Evolutionary conservation across 2,888 invertebrate species (phyloP).

Genomic region (Himalopsyche tibetana): DNA sequence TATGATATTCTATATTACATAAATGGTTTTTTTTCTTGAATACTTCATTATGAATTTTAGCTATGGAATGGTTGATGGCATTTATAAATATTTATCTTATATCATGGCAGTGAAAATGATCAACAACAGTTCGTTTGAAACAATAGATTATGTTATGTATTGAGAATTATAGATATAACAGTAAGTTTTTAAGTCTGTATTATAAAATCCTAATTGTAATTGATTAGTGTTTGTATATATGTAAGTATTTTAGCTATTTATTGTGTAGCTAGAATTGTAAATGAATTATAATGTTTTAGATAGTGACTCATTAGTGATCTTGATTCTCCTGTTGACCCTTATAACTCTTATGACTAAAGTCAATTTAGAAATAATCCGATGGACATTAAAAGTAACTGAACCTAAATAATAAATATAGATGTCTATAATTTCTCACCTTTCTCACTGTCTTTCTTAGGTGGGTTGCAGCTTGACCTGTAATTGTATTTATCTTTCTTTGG

Average conservation of each 20-base stretch:
- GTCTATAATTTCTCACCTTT: background rate
- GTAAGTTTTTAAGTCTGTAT: background rate
- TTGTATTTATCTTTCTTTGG: background rate
- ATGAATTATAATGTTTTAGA: background rate
- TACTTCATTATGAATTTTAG: too few relatives aligned
- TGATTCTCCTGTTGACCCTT: too few relatives aligned
- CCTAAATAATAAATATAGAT: background rate
- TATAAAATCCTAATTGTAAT: background rate
- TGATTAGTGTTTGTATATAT: slow-evolving; percentile 14
- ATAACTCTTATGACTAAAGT: too few relatives aligned
- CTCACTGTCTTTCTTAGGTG: background rate
- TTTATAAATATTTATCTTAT: too few relatives aligned
- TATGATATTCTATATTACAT: too few relatives aligned
- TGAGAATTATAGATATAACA: slow-evolving; percentile 18
- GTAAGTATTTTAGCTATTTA: slow-evolving; percentile 16
- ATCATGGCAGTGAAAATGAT: too few relatives aligned
- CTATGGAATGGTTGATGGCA: too few relatives aligned
- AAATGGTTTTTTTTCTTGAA: too few relatives aligned
- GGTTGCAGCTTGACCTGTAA: background rate
- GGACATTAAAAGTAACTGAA: background rate
- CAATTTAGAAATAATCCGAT: too few relatives aligned
- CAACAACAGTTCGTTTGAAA: background rate
- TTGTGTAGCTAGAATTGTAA: slow-evolving; percentile 24
- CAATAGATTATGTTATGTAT: background rate
- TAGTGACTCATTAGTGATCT: background rate